Evolutionary conservation across 92 coral and sea anemone genomes (phyloP), one percentile per base, ranked within the genome.

Genomic region (Parazoanthus swiftii): DNA sequence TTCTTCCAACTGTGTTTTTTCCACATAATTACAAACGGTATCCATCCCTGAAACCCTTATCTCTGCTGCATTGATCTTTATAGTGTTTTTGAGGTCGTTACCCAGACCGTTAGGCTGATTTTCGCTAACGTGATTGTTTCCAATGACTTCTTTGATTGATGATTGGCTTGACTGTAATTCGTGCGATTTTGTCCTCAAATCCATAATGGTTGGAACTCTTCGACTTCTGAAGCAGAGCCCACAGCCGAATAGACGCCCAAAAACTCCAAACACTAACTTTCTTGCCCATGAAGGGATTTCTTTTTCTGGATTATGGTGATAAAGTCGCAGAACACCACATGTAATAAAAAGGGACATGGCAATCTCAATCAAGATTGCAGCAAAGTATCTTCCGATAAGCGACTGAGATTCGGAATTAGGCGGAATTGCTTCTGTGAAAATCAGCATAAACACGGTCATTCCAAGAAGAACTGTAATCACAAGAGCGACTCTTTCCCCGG

Each of bases 401-500:
- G 99, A 98, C 73, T 94, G 95, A 65, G 90, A 92, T 86, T 97
- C 96, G 9, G 99, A 97, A 25, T 98, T 93, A 14, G 99, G 92
- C 4, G 99, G 99, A 46, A 97, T 97, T 51, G 98, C 94, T 76
- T 97, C 99, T 14, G 95, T 95, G 89, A 93, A 96, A 35, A 97
- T 89, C 2, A 95, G 91, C 99, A 94, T 97, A 74, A 97, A 97
- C 25, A 97, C 99, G 2, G 99, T 97, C 94, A 97, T 94, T 21
- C 99, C 99, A 11, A 94, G 90, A 63, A 95, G 92, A 58, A 96
- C 94, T 6, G 99, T 97, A 78, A 97, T 92, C 78, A 95, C 98
- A 21, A 97, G 92, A 21, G 99, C 96, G 51, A 97, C 95, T 81
- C 99, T 88, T 80, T 97, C 99, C 51, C 99, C 99, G 44, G 99